Evolutionary conservation across 2,797 vertebrate species (phyloP), one percentile per base, ranked within the genome.

Genomic region (Acanthurus leucopareius): DNA sequence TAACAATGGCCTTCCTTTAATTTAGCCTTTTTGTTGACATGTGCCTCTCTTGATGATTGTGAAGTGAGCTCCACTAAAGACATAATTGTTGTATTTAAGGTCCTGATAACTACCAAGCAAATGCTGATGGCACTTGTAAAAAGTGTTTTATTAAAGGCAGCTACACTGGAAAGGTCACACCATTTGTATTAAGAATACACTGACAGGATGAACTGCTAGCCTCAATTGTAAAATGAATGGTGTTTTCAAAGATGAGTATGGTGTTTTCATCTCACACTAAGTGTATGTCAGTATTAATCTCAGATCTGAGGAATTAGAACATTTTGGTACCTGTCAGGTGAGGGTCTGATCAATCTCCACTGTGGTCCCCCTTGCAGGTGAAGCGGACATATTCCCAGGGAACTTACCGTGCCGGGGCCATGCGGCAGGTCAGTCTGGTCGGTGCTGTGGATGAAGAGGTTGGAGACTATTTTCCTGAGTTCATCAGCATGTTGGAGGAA

Each of bases 381-480:
- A 98, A 98, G 96, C 96, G 97, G 94, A 99, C 98, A 7, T 99
- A 99, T 91, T 99, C 97, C 92, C 96, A 98, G 84, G 98, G 98
- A 94, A 99, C 98, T 1, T 99, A 99, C 88, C 97, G 98, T 79
- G 98, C 98, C 82, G 98, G 98, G 70, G 97, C 98, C 88, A 99
- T 99, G 98, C 94, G 98, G 88, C 98, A 99, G 87, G 98, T 99
- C 95, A 99, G 98, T 91, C 94, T 99, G 92, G 98, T 99, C 57
- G 98, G 98, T 79, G 98, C 98, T 10, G 98, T 99, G 90, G 98
- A 99, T 69, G 98, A 99, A 91, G 98, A 99, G 93, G 98, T 99
- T n/a, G 98, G 98, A 75, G 97, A 99, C 93, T 99, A 96, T 87
- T 99, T 99, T 92, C 98, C 98, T 5, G 98, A 99, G 90, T 99